Evolutionary conservation across 1,140 invertebrate genomes (phyloP), one percentile per base, ranked within the genome.

Genomic region (Lepidurus apus): DNA sequence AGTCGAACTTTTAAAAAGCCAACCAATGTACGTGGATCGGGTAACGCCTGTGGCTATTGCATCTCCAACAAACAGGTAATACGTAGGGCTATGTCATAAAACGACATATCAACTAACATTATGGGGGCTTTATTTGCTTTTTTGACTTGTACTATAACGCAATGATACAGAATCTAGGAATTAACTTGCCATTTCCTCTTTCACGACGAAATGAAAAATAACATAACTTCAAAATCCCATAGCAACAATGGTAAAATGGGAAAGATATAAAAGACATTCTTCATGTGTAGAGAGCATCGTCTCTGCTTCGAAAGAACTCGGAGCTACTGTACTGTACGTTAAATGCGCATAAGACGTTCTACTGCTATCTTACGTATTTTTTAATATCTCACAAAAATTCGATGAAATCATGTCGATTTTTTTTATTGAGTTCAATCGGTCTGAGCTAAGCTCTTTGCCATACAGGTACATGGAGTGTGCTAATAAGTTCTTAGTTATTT

Each of bases 1-100:
- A 84, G 85, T 65, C 81, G 83, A 11, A 82, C 83, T 45, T 88
- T 88, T 80, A 84, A 84, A 24, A 82, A 85, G 47, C 81, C 76
- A 10, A n/a, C 13, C 0, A 45, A 45, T 45, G 44, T 13, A 7
- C 53, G 53, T 65, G 6, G 17, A 7, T 65, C 53, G 13, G 13
- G n/a, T 9, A 65, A 65, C 21, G 7, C 53, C 7, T 65, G 53
- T 65, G 53, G 53, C 3, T 65, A n/a, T 21, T 65, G 53, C 2
- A 65, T 65, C 53, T 65, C 53, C 76, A 24, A 65, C 43, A 77
- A 47, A 11, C 45, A 77, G 44, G 45, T 65, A 21, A 43, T 43
- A 2, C 53, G 34, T 34, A 76, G 1, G 11, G 42, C 45, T 11
- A 17, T 65, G 43, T 43, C 76, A 13, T 24, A 43, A 7, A 45